These are phyloP conservation scores for Paramisgurnus dabryanus DNA, from an alignment of 2,113 vertebrate species.

Conservation along the genomic window DNA sequence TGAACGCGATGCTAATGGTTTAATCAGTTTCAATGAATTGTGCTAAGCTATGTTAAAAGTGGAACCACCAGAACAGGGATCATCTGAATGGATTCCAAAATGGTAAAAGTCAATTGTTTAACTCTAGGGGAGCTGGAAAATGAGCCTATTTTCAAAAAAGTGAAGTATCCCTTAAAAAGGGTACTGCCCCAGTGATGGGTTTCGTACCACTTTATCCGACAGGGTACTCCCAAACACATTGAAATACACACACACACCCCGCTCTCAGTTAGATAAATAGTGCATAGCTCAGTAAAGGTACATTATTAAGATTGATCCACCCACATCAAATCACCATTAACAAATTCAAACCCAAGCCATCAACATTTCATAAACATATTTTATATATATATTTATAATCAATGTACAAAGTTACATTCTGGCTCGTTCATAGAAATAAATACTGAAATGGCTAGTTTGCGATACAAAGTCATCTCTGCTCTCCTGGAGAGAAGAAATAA, in stretches of 20 bases:
- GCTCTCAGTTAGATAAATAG: conserved; percentile 50
- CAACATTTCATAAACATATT: conserved; percentile 89
- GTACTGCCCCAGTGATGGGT: too few relatives aligned
- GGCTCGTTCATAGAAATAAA: conserved; percentile 97
- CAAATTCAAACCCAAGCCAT: conserved; percentile 68
- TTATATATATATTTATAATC: conserved; percentile 77
- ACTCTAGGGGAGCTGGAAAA: too few relatives aligned
- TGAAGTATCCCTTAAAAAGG: too few relatives aligned
- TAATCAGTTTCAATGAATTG: too few relatives aligned
- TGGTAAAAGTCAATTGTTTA: too few relatives aligned
- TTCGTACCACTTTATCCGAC: not conserved
- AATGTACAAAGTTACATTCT: conserved; percentile 99
- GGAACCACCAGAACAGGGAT: too few relatives aligned
- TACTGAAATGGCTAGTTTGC: conserved; percentile 92
- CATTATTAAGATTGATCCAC: conserved; percentile 43
- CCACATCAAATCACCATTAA: conserved; percentile 45
- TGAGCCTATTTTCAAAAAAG: too few relatives aligned
- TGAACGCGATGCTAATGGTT: too few relatives aligned
- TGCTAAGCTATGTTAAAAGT: too few relatives aligned
- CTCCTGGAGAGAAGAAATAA: conserved; percentile 70
- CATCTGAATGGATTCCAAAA: too few relatives aligned
- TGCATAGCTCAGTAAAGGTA: conserved; percentile 70
- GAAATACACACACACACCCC: not conserved
- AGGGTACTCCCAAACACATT: not conserved
- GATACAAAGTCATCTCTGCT: conserved; percentile 69